Base-by-base conservation (phyloP, 2,113 vertebrate genomes). In the Castor canadensis region DNA sequence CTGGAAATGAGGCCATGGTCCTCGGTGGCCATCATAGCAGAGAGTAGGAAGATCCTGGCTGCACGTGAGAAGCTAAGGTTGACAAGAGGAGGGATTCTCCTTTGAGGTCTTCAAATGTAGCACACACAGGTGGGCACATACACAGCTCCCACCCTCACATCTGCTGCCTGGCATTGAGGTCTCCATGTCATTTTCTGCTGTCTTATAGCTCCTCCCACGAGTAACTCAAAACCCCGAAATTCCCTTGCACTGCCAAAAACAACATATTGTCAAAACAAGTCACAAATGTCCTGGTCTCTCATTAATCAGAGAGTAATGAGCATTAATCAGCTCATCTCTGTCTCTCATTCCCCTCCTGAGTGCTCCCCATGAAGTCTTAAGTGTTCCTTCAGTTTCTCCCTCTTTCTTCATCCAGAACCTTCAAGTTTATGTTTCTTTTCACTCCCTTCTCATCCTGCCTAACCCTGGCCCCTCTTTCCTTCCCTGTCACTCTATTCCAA, bases 391-490 rank as follows among this genome's bases (percentile, higher is more conserved):
- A 2, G 45, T 30, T 60, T 38, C 52, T 87, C 52, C 52, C 20
- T 56, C 22, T 45, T 43, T 64, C 60, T 88, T 94, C 83, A 64
- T 49, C 64, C 47, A 30, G 49, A 69, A 94, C 43, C 52, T 75
- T 64, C 45, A 1, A 19, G 22, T 73, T 76, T 40, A 22, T 52
- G 45, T 93, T 79, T 26, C 16, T 26, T 80, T 45, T 82, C 22
- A 7, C 13, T 24, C 20, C 56, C 2, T 67, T 54, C 35, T 54
- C 15, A 58, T 49, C 38, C 7, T 62, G 15, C 28, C 32, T 79
- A 26, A 16, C 7, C 30, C 40, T n/a, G 11, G 2, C 28, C 15
- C 76, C 11, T 62, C n/a, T 72, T 91, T 43, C 35, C 9, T 43
- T 69, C 69, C 60, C 16, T 16, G 30, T n/a, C 43, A 62, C 38